A percentile compares a stretch with the other conserved stretches of the same genome.
Conservation (phyloP, 2,113 vertebrate genomes). For the Cebus imitator region DNA sequence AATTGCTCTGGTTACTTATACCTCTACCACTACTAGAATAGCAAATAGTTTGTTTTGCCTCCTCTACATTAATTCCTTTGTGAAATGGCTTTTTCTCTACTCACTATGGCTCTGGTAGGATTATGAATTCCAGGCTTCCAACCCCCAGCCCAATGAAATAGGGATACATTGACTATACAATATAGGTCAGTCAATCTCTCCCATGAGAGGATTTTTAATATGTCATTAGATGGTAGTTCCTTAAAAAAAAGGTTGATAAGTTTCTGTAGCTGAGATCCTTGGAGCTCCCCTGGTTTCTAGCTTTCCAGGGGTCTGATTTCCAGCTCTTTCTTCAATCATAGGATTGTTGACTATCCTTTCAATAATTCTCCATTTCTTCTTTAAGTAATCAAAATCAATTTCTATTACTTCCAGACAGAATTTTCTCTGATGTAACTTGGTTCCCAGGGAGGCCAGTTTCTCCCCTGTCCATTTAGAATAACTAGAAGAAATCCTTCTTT, state of each 20-base stretch:
- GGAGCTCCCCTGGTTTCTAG: not conserved
- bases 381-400: conserved; percentile 15
- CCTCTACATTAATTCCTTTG: not conserved
- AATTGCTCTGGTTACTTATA: not conserved
- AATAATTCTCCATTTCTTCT: not conserved
- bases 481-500: not conserved
- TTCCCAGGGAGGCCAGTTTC: not conserved
- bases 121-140: not conserved
- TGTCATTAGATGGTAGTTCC: not conserved
- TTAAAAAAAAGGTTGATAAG: not conserved
- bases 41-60: not conserved
- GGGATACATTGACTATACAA: not conserved
- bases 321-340: not conserved
- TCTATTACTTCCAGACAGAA: conserved; percentile 26
- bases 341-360: not conserved
- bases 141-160: not conserved
- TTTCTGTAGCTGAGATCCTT: not conserved
- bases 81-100: not conserved
- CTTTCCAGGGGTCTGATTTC: not conserved
- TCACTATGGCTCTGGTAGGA: not conserved
- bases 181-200: not conserved
- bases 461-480: not conserved
- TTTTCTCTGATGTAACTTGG: not conserved
- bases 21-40: not conserved
- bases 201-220: not conserved